Evolutionary conservation across 2,113 vertebrate genomes (phyloP), one percentile per base, ranked within the genome.

Genomic region (Acrocephalus kingi): DNA sequence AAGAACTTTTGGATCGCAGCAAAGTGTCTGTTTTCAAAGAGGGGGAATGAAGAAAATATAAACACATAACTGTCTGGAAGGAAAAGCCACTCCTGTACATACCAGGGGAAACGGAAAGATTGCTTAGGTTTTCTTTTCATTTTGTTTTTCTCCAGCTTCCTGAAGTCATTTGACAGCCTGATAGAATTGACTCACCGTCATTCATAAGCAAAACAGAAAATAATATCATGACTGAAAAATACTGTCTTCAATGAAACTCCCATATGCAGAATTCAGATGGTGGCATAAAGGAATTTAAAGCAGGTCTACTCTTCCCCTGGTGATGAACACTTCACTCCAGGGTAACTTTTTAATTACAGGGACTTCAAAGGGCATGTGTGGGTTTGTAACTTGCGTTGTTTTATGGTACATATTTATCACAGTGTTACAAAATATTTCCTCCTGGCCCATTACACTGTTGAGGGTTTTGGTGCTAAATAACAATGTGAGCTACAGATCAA

Each of bases 381-480:
- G 35, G 43, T 86, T 92, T 94, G 51, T 84, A 95, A 77, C 67
- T 96, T 96, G 88, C 51, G 76, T 74, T 66, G 22, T 76, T 93
- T 92, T 83, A 68, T 82, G 68, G 81, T 84, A 67, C 35, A 28
- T 33, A 15, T 13, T 28, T 63, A 82, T 72, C 54, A 64, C 30
- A 2, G 8, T 58, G 49, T 48, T 75, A 49, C 3, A 0, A 51
- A 39, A 15, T 94, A 95, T 76, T 92, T 94, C 91, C 85, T 95
- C 41, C 72, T 89, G 91, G 87, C 76, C 94, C 56, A 55, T 96
- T 95, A 91, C 72, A 89, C 48, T 83, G 16, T 75, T 95, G 76
- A 72, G 37, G 62, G 21, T 3, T 87, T 73, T 49, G 35, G 81
- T 80, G 93, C 80, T 91, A 93, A 95, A 92, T 95, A 85, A 87